Base-by-base conservation (phyloP, 1,140 invertebrate species). In the Saxidomus purpurata region DNA sequence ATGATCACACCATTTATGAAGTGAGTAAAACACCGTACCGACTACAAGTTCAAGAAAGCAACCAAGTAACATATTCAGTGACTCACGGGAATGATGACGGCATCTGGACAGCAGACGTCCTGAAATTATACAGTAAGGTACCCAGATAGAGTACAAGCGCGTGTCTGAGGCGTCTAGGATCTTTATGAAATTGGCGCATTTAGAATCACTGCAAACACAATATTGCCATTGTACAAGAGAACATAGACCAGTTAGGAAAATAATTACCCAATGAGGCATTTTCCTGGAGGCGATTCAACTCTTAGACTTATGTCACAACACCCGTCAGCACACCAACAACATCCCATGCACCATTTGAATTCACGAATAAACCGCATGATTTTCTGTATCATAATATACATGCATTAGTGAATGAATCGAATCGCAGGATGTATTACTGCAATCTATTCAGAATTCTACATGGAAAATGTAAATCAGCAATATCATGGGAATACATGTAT, bases 341-440 rank as follows among this genome's bases (percentile, higher is more conserved):
- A 93, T 17, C 94, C 94, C 11, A 90, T 92, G 84, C 93, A 94
- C 71, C 91, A 94, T 77, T 95, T 95, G 85, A 95, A 95, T n/a
- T 94, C 92, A 38, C 94, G 84, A 6, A 52, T 87, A 6, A 94
- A 67, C 31, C 90, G 71, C 0, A 95, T 91, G 59, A 95, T 92
- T 87, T 95, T 93, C 94, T 95, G 81, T 22, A 79, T 4, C 9
- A 15, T n/a, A 82, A 31, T 11, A n/a, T 47, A 69, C 52, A 59
- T 8, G 52, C 8, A 49, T 11, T 8, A 11, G 47, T 11, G 8
- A 11, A 11, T 49, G 47, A 49, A 11, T 49, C 17, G 8, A 49
- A 49, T 49, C 17, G 8, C 17, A 49, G 17, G 17, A 8, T 11
- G 8, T 49, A 11, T 49, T 49, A 11, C 47, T 17, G 17, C 47